A percentile compares a stretch with the other conserved stretches of the same genome.
phyloP scores from a whole-genome alignment of 1,140 invertebrate genomes.

The Acromyrmex heyeri region DNA sequence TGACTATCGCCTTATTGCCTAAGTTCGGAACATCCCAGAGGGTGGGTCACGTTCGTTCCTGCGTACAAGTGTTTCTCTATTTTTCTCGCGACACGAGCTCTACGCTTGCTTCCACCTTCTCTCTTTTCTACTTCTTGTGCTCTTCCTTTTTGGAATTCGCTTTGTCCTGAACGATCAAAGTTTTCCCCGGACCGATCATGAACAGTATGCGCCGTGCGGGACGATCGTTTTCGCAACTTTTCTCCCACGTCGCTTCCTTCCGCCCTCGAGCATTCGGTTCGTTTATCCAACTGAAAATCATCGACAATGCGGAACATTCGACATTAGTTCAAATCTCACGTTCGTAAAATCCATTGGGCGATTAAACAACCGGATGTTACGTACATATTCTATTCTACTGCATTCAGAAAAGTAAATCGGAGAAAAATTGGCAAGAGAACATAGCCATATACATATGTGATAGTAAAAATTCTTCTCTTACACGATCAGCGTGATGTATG shows the following conservation, averaged over 20 bases:
- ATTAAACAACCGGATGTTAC: neutral
- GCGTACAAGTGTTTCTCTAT: conserved; percentile 69
- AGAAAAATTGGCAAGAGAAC: neutral
- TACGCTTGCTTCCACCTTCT: conserved; percentile 43
- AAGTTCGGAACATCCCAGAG: conserved; percentile 79
- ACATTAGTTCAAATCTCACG: conserved; percentile 10
- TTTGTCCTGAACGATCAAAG: conserved; percentile 74
- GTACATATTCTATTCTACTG: neutral
- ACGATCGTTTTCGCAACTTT: conserved; percentile 50
- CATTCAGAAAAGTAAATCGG: neutral
- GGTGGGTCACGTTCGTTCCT: conserved; percentile 66
- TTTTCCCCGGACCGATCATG: conserved; percentile 71
- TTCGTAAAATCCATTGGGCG: conserved; percentile 16
- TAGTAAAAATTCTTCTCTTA: conserved; percentile 19
- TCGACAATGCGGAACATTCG: conserved; percentile 23
- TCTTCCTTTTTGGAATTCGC: conserved; percentile 56
- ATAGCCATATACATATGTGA: neutral
- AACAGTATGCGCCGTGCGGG: conserved; percentile 67
- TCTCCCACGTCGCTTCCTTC: conserved; percentile 7
- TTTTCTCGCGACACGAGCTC: conserved; percentile 61
- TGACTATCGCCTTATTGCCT: conserved; percentile 82
- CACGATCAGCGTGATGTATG: conserved; percentile 21
- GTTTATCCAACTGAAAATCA: conserved; percentile 35
- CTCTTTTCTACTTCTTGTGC: neutral
- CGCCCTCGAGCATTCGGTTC: conserved; percentile 5